phyloP scores from a whole-genome alignment of 2,888 invertebrate species.

The Molorchus minor region DNA sequence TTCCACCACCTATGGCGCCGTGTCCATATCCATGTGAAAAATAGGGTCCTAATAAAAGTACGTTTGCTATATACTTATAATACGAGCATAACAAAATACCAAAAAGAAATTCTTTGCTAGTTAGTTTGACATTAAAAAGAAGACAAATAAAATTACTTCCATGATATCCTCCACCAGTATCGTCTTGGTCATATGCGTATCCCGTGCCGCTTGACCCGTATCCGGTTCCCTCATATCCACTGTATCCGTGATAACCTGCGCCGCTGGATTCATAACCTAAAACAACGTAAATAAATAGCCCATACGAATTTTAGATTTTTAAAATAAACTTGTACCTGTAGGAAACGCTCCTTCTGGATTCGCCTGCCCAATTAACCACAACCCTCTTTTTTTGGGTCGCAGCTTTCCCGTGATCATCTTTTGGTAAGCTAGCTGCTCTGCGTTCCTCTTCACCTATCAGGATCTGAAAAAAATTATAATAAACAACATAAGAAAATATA shows the following conservation, averaged over 20 bases:
- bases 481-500: not conserved
- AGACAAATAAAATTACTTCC: slow-evolving; percentile 24
- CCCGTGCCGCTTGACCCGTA: not conserved
- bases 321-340: slow-evolving; percentile 24
- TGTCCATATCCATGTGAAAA: not conserved
- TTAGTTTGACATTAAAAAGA: too few species aligned
- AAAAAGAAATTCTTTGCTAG: too few species aligned
- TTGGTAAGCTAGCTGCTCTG: slow-evolving; percentile 37
- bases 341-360: slow-evolving; percentile 14
- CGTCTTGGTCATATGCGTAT: not conserved
- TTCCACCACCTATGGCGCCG: not conserved
- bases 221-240: slow-evolving; percentile 8
- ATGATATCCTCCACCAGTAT: slow-evolving; percentile 18
- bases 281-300: not conserved
- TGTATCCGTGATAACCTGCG: slow-evolving; percentile 6
- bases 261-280: slow-evolving; percentile 10
- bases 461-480: too few species aligned
- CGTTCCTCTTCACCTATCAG: slow-evolving; percentile 37
- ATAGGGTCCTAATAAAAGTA: too few species aligned
- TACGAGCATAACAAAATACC: too few species aligned
- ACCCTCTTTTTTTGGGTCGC: slow-evolving; percentile 26
- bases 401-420: slow-evolving; percentile 25
- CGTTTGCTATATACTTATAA: too few species aligned
- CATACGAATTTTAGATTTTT: not conserved
- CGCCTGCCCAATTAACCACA: slow-evolving; percentile 21